Percentiles rank a stretch among this genome's conserved stretches.
phyloP scores from a whole-genome alignment of 2,113 vertebrate genomes.

The Charina bottae region DNA sequence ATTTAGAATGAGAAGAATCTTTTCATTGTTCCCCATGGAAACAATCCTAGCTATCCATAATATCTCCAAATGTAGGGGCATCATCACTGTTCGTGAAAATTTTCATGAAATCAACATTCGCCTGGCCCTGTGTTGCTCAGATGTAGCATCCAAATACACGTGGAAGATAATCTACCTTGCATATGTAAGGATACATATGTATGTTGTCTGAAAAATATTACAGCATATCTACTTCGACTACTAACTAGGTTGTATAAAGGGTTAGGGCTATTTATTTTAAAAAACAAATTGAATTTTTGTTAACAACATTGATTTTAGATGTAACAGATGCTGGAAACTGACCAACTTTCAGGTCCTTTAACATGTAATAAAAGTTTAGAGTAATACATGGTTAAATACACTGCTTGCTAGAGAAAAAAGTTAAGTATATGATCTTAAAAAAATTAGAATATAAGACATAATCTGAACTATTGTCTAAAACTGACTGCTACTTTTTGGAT shows the following conservation, averaged over 20 bases:
- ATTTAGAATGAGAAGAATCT: background rate
- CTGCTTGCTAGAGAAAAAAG: background rate
- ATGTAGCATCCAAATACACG: background rate
- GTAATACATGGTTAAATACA: background rate
- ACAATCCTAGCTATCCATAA: background rate
- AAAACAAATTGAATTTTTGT: background rate
- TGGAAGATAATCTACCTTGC: background rate
- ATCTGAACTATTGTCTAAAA: background rate
- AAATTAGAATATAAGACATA: background rate
- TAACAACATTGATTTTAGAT: background rate
- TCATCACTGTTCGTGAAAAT: background rate
- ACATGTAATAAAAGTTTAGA: background rate
- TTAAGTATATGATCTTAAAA: background rate
- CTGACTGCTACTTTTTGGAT: background rate
- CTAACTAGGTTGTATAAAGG: background rate
- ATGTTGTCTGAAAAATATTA: background rate
- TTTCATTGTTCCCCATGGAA: background rate
- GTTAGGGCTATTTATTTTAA: background rate
- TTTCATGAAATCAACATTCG: background rate
- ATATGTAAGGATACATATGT: background rate
- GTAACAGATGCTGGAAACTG: background rate
- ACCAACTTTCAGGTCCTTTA: background rate
- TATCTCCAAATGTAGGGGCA: background rate
- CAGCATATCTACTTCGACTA: background rate
- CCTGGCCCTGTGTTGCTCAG: background rate